These are phyloP conservation scores for Scylla paramamosain DNA, from an alignment of 1,140 invertebrate species.

Conservation along the genomic window DNA sequence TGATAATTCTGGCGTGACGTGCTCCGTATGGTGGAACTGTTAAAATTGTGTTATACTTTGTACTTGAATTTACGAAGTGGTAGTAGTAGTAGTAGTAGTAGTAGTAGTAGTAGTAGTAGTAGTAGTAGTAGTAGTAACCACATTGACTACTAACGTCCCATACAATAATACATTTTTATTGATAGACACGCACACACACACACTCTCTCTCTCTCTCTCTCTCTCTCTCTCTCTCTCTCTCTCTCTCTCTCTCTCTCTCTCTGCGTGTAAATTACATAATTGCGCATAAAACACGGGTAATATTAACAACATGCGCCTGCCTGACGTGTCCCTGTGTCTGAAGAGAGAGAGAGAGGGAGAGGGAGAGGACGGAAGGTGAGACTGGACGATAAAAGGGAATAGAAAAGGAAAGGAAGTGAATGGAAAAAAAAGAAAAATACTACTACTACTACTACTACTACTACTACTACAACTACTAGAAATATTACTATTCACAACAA, in stretches of 20 bases:
- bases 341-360: no score
- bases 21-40: neutral
- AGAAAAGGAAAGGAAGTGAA: no score
- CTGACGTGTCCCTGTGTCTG: no score
- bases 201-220: slow-evolving; percentile 44
- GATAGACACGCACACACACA: no score
- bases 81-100: slow-evolving; percentile 23
- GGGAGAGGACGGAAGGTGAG: no score
- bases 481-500: neutral
- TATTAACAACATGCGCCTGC: no score
- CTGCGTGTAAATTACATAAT: slow-evolving; percentile 18
- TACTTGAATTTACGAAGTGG: neutral
- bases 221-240: slow-evolving; percentile 45
- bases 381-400: no score
- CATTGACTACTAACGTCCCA: neutral
- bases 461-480: no score
- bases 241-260: neutral
- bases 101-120: slow-evolving; percentile 23
- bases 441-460: no score
- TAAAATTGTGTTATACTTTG: neutral
- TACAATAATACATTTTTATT: no score
- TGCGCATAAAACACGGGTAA: neutral
- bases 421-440: no score
- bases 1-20: no score
- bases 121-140: neutral